These are phyloP conservation scores for Ptilodon capucinus DNA, from an alignment of 2,888 invertebrate species.

Conservation along the genomic window DNA sequence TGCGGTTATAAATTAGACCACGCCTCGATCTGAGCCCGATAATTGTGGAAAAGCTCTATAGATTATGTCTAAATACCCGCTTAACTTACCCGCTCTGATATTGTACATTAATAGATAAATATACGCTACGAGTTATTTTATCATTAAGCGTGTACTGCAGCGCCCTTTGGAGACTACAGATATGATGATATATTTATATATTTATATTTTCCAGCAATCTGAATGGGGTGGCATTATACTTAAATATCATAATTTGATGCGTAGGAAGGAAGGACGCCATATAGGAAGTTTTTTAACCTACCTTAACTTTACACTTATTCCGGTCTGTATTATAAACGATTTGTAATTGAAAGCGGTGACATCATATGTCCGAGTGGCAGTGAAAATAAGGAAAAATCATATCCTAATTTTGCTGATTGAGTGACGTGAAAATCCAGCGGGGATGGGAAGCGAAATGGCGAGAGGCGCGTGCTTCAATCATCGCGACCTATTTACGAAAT, in stretches of 20 bases:
- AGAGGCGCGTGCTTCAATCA: constrained; percentile 35
- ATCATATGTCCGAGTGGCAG: background rate
- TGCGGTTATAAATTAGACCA: constrained; percentile 56
- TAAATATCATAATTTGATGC: too few species aligned
- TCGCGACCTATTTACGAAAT: constrained; percentile 42
- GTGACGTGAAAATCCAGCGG: background rate
- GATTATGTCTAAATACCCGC: constrained; percentile 47
- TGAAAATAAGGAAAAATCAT: background rate
- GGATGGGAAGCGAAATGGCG: constrained; percentile 22
- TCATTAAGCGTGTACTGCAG: too few species aligned
- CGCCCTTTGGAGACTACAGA: too few species aligned
- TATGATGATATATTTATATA: too few species aligned
- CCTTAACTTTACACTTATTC: too few species aligned
- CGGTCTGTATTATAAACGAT: too few species aligned
- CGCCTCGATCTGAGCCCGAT: constrained; percentile 51
- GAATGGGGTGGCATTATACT: too few species aligned
- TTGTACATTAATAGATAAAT: constrained; percentile 19
- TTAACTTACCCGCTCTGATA: constrained; percentile 21
- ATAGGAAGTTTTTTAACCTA: too few species aligned
- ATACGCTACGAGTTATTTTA: constrained; percentile 6
- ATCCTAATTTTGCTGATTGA: background rate
- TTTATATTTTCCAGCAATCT: too few species aligned
- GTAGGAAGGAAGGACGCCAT: too few species aligned
- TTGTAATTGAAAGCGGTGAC: too few species aligned
- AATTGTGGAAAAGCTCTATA: constrained; percentile 52